phyloP scores from a whole-genome alignment of 2,888 invertebrate species.

The Scaptomyza parva region DNA sequence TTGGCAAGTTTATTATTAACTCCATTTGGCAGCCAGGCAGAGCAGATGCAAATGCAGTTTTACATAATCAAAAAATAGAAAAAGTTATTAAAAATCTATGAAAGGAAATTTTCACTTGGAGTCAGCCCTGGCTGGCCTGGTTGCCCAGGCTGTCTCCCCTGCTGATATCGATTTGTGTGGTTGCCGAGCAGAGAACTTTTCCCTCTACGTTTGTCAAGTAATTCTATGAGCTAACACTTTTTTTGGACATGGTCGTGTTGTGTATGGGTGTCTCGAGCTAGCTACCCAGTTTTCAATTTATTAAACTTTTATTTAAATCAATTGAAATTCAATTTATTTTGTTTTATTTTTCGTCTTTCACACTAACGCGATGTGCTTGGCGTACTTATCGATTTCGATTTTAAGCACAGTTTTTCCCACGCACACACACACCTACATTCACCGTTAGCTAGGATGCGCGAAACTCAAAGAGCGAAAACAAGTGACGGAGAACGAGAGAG shows the following conservation, averaged over 20 bases:
- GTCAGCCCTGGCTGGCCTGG: constrained; percentile 13
- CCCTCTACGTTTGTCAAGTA: constrained; percentile 21
- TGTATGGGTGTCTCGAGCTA: constrained; percentile 34
- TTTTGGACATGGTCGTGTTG: constrained; percentile 79
- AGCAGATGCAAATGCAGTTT: constrained; percentile 19
- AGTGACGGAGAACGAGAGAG: constrained; percentile 2
- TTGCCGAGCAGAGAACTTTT: constrained; percentile 18
- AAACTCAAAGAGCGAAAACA: constrained; percentile 7
- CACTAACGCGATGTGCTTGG: constrained; percentile 44
- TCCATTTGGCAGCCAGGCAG: not conserved
- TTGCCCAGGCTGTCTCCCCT: constrained; percentile 25
- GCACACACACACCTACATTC: constrained; percentile 25
- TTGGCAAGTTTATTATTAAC: not conserved
- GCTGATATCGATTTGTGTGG: constrained; percentile 48
- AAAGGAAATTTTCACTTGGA: constrained; percentile 44
- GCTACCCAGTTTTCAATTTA: constrained; percentile 29
- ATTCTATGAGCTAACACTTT: constrained; percentile 81
- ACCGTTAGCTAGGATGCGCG: constrained; percentile 53
- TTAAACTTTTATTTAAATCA: constrained; percentile 31
- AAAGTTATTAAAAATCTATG: constrained; percentile 12
- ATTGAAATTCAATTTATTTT: constrained; percentile 38
- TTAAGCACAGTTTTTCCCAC: constrained; percentile 54
- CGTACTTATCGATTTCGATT: constrained; percentile 82
- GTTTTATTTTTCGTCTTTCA: constrained; percentile 34
- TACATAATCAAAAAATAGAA: constrained; percentile 35